Evolutionary conservation across 2,797 vertebrate genomes (phyloP), one percentile per base, ranked within the genome.

Genomic region (Halcyon chelicuti): DNA sequence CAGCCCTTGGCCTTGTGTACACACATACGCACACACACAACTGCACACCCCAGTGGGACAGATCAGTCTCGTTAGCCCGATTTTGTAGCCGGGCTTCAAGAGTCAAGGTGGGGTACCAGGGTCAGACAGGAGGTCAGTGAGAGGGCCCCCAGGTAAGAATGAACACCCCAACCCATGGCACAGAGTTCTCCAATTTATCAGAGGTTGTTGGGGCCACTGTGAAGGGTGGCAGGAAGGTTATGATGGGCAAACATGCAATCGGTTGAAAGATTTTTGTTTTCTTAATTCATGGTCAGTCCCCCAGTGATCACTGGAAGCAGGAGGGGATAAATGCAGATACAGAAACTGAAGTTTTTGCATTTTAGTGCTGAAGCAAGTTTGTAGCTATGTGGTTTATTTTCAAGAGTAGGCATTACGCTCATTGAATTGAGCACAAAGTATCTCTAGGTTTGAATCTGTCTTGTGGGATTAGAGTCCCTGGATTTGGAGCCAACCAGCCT

Each of bases 401-500:
- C 73, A 86, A 65, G n/a, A 12, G 14, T 58, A 79, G 74, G 37
- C 31, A 23, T 78, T 80, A 31, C 18, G 22, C 10, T 61, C 42
- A 35, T n/a, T 76, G 61, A 40, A 23, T 47, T 83, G 46, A 90
- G 71, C 55, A 58, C 31, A 26, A 82, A 78, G 7, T 80, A 55
- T 90, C 63, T 85, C 78, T 86, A 55, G 51, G 37, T 29, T 84
- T 90, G 67, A 92, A 73, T 70, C 74, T 79, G 58, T 89, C 49
- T 71, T 49, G 39, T 67, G 55, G 75, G 37, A 85, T 94, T 79
- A 82, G 31, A 88, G 57, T 60, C 55, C 35, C 49, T 71, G 72
- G 44, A 60, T 54, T 67, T 96, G 80, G 75, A 95, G 75, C 78
- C 82, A 80, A 71, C 31, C 51, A 82, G 55, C 31, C 74, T 92